phyloP scores from a whole-genome alignment of 2,888 invertebrate genomes.

The Lycocerus yunnanus region DNA sequence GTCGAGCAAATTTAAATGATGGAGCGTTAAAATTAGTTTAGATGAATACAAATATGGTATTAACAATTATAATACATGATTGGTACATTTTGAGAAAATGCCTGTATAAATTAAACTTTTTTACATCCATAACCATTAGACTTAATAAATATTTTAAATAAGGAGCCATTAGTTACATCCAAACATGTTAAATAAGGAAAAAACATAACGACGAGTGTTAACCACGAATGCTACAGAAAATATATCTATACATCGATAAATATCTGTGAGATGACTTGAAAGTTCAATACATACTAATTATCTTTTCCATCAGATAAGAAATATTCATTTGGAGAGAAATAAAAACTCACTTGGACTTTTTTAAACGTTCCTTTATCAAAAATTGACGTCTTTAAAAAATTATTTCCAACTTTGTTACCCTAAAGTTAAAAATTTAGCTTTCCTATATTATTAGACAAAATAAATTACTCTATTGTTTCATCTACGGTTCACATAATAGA shows the following conservation, averaged over 20 bases:
- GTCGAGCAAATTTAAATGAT: conserved; percentile 15
- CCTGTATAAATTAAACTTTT: conserved; percentile 45
- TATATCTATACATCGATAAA: conserved; percentile 52
- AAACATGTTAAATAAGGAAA: not conserved
- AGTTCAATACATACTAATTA: conserved; percentile 57
- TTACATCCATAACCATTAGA: conserved; percentile 5
- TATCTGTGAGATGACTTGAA: conserved; percentile 55
- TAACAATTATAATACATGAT: conserved; percentile 52
- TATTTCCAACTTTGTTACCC: conserved; percentile 2
- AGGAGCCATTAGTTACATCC: not conserved
- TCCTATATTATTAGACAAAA: conserved; percentile 21
- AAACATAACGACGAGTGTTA: conserved; percentile 34
- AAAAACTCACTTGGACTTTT: conserved; percentile 38
- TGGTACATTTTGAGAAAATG: conserved; percentile 50
- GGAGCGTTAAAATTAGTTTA: conserved; percentile 3
- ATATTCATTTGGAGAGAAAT: conserved; percentile 52
- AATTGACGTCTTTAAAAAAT: conserved; percentile 33
- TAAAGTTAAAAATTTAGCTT: conserved; percentile 9
- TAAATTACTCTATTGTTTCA: conserved; percentile 20
- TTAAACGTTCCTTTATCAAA: conserved; percentile 38
- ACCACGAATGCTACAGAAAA: conserved; percentile 5
- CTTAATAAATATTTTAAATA: conserved; percentile 4
- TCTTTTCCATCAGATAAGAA: conserved; percentile 55
- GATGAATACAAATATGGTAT: conserved; percentile 31
- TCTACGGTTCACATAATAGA: conserved; percentile 6